phyloP scores from a whole-genome alignment of 2,888 invertebrate genomes.

The Cheilosia impressa region DNA sequence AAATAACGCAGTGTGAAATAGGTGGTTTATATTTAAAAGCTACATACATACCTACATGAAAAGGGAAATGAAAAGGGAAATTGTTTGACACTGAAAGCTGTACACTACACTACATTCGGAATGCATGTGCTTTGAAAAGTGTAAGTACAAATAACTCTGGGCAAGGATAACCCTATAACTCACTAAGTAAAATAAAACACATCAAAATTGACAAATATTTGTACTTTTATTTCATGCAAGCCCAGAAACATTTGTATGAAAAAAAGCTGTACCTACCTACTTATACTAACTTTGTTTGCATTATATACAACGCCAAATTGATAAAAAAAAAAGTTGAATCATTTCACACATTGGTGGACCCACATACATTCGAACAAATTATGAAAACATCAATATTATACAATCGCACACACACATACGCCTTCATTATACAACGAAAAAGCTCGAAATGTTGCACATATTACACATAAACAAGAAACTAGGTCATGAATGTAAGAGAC shows the following conservation, averaged over 20 bases:
- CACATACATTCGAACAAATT: conserved; percentile 50
- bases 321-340: conserved; percentile 19
- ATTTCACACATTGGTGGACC: conserved; percentile 32
- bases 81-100: too few relatives aligned
- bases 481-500: conserved; percentile 84
- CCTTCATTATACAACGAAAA: conserved; percentile 67
- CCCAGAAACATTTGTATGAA: conserved; percentile 4
- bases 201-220: background rate
- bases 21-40: too few relatives aligned
- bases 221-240: conserved; percentile 5
- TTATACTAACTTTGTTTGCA: conserved; percentile 13
- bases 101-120: background rate
- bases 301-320: conserved; percentile 55
- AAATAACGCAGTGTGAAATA: background rate
- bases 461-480: conserved; percentile 80
- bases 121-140: background rate
- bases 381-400: conserved; percentile 73
- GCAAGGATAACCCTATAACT: too few relatives aligned
- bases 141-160: too few relatives aligned
- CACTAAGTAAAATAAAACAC: background rate
- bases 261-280: conserved; percentile 4
- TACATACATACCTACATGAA: too few relatives aligned
- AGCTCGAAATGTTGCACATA: conserved; percentile 69
- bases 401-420: conserved; percentile 63
- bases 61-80: too few relatives aligned